Evolutionary conservation across 2,113 vertebrate species (phyloP).

Genomic region (Spizaetus ornatus): DNA sequence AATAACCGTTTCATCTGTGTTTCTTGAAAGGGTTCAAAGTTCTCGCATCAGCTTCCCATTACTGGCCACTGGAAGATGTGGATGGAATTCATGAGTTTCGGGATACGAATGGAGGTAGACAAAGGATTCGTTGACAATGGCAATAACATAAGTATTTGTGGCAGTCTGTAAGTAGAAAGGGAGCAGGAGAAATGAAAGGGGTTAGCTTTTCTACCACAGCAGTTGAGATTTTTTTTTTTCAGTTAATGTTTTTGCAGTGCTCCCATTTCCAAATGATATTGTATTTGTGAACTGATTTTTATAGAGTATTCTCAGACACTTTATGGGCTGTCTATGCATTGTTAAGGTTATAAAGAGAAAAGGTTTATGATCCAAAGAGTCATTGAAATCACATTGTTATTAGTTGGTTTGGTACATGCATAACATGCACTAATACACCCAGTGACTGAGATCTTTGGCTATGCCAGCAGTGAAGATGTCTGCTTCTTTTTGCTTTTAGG

Average conservation of each 20-base stretch:
- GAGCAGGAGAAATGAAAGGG: background rate
- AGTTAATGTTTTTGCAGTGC: background rate
- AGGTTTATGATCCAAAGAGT: background rate
- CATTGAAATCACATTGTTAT: background rate
- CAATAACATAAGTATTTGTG: constrained; percentile 73
- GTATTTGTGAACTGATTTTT: background rate
- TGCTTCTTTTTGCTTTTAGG: background rate
- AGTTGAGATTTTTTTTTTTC: background rate
- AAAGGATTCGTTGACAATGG: constrained; percentile 64
- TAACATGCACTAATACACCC: background rate
- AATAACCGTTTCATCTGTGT: background rate
- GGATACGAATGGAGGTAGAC: constrained; percentile 83
- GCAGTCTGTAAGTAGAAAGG: background rate
- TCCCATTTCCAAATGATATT: background rate
- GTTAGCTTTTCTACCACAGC: background rate
- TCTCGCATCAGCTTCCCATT: constrained; percentile 88
- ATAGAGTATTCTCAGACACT: background rate
- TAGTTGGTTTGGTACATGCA: background rate
- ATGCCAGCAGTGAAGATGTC: background rate
- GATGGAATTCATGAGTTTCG: constrained; percentile 88
- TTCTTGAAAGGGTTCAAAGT: constrained; percentile 84
- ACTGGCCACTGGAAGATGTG: constrained; percentile 90
- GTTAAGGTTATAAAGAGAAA: background rate
- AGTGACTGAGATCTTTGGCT: background rate
- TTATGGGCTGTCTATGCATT: background rate